Evolutionary conservation across 2,113 vertebrate genomes (phyloP).

Genomic region (Anthoscopus minutus): DNA sequence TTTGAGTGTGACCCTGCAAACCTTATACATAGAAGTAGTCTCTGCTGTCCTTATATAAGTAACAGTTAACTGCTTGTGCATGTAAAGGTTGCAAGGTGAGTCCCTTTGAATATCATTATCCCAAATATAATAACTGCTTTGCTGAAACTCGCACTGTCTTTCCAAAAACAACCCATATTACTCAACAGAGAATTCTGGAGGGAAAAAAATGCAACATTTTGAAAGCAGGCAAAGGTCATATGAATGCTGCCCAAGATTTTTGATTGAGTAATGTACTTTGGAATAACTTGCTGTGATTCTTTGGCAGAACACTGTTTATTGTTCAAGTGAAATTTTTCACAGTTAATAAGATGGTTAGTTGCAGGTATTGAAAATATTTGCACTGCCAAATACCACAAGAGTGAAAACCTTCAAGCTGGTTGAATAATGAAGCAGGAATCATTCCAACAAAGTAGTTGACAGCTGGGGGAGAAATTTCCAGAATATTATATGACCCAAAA

Average conservation of each 20-base stretch:
- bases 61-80: not conserved
- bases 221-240: slow-evolving; percentile 32
- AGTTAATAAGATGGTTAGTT: slow-evolving; percentile 46
- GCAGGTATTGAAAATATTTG: slow-evolving; percentile 54
- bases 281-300: slow-evolving; percentile 36
- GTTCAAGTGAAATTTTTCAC: slow-evolving; percentile 45
- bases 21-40: not conserved
- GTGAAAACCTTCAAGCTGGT: not conserved
- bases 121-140: not conserved
- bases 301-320: slow-evolving; percentile 43
- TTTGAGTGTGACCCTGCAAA: slow-evolving; percentile 17
- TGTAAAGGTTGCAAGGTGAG: slow-evolving; percentile 24
- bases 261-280: slow-evolving; percentile 35
- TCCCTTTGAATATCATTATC: slow-evolving; percentile 34
- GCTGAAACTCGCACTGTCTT: slow-evolving; percentile 23
- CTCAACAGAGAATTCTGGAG: not conserved
- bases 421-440: slow-evolving; percentile 15
- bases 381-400: slow-evolving; percentile 36
- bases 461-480: not conserved
- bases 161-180: slow-evolving; percentile 6
- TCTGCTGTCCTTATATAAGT: not conserved
- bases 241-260: slow-evolving; percentile 42
- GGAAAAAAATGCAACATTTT: slow-evolving; percentile 2
- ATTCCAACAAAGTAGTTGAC: not conserved
- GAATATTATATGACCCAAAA: not conserved